A percentile compares a stretch with the other conserved stretches of the same genome.
These are phyloP conservation scores for Gymnothorax javanicus DNA, from an alignment of 2,797 vertebrate genomes.

Conservation along the genomic window DNA sequence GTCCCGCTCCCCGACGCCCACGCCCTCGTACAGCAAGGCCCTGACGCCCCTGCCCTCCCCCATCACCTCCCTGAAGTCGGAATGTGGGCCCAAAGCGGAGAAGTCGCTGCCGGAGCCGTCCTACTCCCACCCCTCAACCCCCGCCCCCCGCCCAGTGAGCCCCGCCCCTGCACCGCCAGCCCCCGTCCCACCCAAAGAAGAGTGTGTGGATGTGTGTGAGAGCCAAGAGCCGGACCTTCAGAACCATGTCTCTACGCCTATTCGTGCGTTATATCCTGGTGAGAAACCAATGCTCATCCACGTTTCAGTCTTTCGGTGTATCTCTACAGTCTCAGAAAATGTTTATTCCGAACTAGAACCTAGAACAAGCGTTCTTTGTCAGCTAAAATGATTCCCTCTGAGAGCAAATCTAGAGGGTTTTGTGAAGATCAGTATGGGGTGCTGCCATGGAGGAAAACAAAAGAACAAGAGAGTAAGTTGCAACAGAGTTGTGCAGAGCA, in stretches of 20 bases:
- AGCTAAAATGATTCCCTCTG: too few relatives aligned
- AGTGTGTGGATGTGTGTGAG: conserved; percentile 74
- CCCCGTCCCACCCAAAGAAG: conserved; percentile 81
- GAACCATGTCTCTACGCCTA: conserved; percentile 74
- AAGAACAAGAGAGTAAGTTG: not conserved
- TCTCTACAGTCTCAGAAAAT: too few relatives aligned
- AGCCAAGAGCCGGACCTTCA: conserved; percentile 79
- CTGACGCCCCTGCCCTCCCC: conserved; percentile 80
- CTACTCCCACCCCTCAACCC: conserved; percentile 79
- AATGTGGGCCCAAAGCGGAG: conserved; percentile 81
- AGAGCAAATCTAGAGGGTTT: too few relatives aligned
- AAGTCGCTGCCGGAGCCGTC: conserved; percentile 70
- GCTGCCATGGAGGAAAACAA: too few relatives aligned
- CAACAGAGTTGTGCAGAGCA: not conserved
- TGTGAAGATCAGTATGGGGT: too few relatives aligned
- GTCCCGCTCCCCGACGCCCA: conserved; percentile 70
- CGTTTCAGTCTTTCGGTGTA: not conserved
- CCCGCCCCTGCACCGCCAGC: conserved; percentile 73
- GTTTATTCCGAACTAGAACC: too few relatives aligned
- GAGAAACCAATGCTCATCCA: conserved; percentile 42
- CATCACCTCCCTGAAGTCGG: conserved; percentile 82
- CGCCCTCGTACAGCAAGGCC: conserved; percentile 78
- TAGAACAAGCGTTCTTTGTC: too few relatives aligned
- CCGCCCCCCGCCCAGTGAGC: conserved; percentile 78
- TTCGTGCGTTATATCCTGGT: conserved; percentile 86